Evolutionary conservation across 2,113 vertebrate genomes (phyloP), one percentile per base, ranked within the genome.

Genomic region (Lanius ludovicianus): DNA sequence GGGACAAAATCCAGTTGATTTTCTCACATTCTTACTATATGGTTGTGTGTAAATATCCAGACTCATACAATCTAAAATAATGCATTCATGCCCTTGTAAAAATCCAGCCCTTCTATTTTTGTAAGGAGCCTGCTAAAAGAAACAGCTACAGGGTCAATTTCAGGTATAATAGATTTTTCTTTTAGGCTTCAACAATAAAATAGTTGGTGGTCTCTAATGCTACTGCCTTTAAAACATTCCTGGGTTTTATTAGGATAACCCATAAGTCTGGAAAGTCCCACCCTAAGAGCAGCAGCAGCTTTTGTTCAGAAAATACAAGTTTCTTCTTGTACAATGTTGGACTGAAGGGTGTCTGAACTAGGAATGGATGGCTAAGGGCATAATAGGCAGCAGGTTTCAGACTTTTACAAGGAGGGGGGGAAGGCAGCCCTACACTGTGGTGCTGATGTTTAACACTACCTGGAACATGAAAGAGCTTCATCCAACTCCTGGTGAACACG

Each of bases 241-340:
- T 97, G 74, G 78, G 81, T 97, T 98, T 98, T 98, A 98, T 97
- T 97, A 96, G 96, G 97, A 97, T 98, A 98, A 98, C 93, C 86
- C 64, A 55, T 93, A 97, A 98, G 97, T 95, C 96, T 96, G 96
- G 87, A 50, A 92, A 98, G 95, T 97, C 95, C 96, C 95, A 95
- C 96, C 81, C 93, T 91, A 95, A 96, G 84, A 97, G 96, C 94
- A 96, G 91, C 75, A 95, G 93, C 82, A 96, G 88, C 50, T 96
- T 96, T 98, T 97, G 95, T 96, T 96, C 95, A 96, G 95, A 79
- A 77, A 95, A 94, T 85, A 91, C 96, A 96, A 94, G 95, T 97
- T 97, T 90, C 94, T 97, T 97, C 97, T 97, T 97, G 87, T 68
- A 44, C 68, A 30, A 10, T 74, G 95, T 90, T 94, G 98, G 90